Conservation (phyloP, 2,797 vertebrate genomes). For the Clarias fuscus region DNA sequence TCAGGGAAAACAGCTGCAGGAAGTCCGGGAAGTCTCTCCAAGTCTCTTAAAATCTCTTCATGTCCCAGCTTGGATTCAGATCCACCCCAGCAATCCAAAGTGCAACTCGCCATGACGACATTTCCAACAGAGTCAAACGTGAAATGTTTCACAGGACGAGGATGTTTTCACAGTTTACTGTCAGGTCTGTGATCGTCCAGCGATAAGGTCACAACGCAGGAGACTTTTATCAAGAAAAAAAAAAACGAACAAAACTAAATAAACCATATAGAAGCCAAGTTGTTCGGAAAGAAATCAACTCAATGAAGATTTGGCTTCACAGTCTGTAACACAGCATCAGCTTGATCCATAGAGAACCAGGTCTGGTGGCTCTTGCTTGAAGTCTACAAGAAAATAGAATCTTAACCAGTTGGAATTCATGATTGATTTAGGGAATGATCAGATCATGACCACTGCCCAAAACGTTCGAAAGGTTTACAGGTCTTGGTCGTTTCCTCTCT, state of each 20-base stretch:
- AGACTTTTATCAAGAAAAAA: background rate
- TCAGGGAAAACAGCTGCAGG: background rate
- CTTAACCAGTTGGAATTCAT: background rate
- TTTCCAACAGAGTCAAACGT: background rate
- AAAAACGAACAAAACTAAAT: background rate
- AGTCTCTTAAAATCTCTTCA: background rate
- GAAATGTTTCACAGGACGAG: slow-evolving; percentile 10
- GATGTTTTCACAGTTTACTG: slow-evolving; percentile 30
- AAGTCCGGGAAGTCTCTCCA: background rate
- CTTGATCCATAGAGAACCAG: background rate
- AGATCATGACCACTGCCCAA: background rate
- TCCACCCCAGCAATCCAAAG: slow-evolving; percentile 13
- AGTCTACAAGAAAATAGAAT: background rate
- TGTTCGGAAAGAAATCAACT: background rate
- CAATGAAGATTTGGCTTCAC: background rate
- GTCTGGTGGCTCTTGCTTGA: background rate
- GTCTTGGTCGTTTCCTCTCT: background rate
- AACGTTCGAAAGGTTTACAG: background rate
- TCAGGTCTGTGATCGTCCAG: slow-evolving; percentile 25
- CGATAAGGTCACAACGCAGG: background rate
- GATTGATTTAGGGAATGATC: background rate
- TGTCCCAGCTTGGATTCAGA: slow-evolving; percentile 30
- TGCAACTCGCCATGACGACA: slow-evolving; percentile 25
- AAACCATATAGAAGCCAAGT: background rate
- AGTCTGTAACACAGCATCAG: background rate